Conservation (phyloP, 2,113 vertebrate species). For the Hypanus sabinus region DNA sequence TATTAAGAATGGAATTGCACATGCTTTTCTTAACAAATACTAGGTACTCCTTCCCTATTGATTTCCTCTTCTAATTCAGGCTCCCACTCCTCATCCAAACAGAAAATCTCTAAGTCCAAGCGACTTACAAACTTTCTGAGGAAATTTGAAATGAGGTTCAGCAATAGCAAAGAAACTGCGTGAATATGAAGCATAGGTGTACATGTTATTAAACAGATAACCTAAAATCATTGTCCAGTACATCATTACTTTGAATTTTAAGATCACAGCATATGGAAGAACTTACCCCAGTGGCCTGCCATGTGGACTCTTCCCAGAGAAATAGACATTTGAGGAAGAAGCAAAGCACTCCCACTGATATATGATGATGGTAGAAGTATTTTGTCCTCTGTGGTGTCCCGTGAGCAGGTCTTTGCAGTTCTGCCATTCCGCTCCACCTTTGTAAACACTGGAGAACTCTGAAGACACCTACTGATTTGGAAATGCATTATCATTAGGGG, state of each 20-base stretch:
- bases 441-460: background rate
- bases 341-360: background rate
- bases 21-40: no score
- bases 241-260: background rate
- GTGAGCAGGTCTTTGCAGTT: background rate
- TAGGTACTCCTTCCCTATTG: no score
- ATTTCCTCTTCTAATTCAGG: no score
- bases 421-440: background rate
- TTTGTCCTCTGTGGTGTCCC: background rate
- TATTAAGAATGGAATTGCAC: no score
- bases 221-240: background rate
- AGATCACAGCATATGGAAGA: background rate
- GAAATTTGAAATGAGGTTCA: no score
- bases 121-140: no score
- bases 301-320: background rate
- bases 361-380: background rate
- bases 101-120: no score
- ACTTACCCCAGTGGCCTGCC: slow-evolving; percentile 22
- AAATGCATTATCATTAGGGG: background rate
- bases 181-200: background rate
- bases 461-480: slow-evolving; percentile 22
- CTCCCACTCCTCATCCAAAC: no score
- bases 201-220: background rate
- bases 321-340: background rate
- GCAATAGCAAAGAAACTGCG: background rate